Base-by-base conservation (phyloP, 1,140 invertebrate species). In the Triops longicaudatus region DNA sequence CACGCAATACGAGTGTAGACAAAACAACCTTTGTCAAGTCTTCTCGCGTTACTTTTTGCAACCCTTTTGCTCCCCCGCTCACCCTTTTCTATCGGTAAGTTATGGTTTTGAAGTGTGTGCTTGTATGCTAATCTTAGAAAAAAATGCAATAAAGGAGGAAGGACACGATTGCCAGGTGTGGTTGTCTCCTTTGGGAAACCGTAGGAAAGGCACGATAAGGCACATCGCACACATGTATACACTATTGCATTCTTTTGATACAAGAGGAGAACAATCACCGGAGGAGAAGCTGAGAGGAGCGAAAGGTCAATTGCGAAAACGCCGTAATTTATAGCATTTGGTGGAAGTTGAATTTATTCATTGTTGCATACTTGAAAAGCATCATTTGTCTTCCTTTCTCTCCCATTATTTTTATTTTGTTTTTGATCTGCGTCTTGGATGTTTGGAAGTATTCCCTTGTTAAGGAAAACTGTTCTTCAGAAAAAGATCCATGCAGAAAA, bases 221-320 rank as follows among this genome's bases (percentile, higher is more conserved):
- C 50, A 63, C 50, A 22, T 37, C 50, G 6, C 50, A 63, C 22
- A 63, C 44, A 63, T 63, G 44, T 63, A 63, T 5, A 12, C 14
- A 22, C 7, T 37, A 37, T 37, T 63, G 22, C 44, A 63, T 63
- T 6, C 50, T 17, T 10, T 5, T 7, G 17, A 12, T 17, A 0
- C n/a, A 63, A 63, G n/a, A 63, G n/a, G 17, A 17, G 50, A 22
- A 63, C 10, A 63, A 14, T 63, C 22, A 63, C 14, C 5, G 14
- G 22, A n/a, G 44, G 14, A 63, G 44, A 63, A 22, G 44, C 31
- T 37, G 31, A 22, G 50, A 63, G 17, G 50, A 1, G 14, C 50
- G 17, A 14, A 63, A 63, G 50, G 50, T 63, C 50, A 63, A 63
- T 63, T 63, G n/a, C 50, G 50, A 63, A 63, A 63, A 17, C 50